phyloP scores from a whole-genome alignment of 2,888 invertebrate species.

The Branchellion lobata region DNA sequence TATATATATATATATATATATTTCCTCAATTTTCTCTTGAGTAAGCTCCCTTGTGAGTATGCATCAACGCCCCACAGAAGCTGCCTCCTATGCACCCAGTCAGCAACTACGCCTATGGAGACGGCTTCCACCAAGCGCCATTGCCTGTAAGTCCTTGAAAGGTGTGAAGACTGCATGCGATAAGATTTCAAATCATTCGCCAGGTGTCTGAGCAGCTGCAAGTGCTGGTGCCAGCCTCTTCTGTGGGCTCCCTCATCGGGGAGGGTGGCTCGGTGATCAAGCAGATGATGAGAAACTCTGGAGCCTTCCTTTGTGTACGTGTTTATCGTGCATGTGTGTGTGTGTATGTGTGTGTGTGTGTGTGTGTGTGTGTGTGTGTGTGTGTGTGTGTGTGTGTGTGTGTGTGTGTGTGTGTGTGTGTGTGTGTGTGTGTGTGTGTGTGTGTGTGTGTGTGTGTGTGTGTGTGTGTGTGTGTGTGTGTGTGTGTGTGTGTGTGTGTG shows the following conservation, averaged over 20 bases:
- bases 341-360: background rate
- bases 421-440: too few species aligned
- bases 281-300: background rate
- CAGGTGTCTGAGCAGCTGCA: constrained; percentile 49
- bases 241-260: constrained; percentile 96
- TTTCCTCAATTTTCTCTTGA: too few species aligned
- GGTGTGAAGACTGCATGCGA: background rate
- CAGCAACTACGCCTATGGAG: background rate
- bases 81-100: background rate
- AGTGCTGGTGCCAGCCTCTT: constrained; percentile 84
- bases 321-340: background rate
- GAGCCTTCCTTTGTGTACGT: constrained; percentile 57
- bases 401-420: too few species aligned
- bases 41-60: too few species aligned
- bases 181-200: background rate
- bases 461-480: too few species aligned
- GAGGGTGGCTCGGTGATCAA: constrained; percentile 76
- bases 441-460: too few species aligned
- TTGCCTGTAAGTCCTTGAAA: too few species aligned
- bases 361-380: too few species aligned
- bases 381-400: too few species aligned
- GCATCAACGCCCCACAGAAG: too few species aligned
- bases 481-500: too few species aligned
- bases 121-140: background rate
- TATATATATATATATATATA: too few species aligned